Percentiles rank a stretch among this genome's conserved stretches.
Evolutionary conservation across 30 jellyfish, hydroid and myxozoan genomes (phyloP).

Genomic region (Aurelia sp.): DNA sequence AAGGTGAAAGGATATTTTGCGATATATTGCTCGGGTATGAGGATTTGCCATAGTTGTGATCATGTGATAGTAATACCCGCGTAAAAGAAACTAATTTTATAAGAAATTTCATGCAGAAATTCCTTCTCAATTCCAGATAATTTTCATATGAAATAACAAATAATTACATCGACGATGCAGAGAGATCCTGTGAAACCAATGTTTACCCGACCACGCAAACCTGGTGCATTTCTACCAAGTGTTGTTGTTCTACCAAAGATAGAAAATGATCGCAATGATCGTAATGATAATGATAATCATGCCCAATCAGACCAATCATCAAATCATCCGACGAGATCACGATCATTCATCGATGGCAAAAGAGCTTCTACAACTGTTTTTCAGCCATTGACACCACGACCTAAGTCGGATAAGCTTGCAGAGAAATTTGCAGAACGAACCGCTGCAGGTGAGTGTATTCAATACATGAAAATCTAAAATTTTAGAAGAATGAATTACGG

Average conservation of each 20-base stretch:
- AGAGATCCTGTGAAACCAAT: conserved; percentile 21
- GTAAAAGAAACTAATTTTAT: too few species aligned
- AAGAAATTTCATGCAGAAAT: too few species aligned
- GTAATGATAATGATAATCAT: neutral
- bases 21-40: too few species aligned
- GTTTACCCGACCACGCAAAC: conserved; percentile 16
- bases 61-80: too few species aligned
- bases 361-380: neutral
- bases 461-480: too few species aligned
- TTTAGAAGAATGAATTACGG: too few species aligned
- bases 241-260: conserved; percentile 53
- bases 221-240: conserved; percentile 36
- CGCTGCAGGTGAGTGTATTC: conserved; percentile 15
- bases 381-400: neutral
- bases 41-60: too few species aligned
- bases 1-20: too few species aligned
- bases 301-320: neutral
- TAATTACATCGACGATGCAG: conserved; percentile 18
- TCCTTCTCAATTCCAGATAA: too few species aligned
- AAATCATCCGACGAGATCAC: neutral
- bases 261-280: conserved; percentile 6
- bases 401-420: neutral
- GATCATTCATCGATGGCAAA: neutral
- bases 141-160: too few species aligned
- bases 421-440: conserved; percentile 6